Base-by-base conservation (phyloP, 2,888 invertebrate genomes). In the Drepana falcataria region DNA sequence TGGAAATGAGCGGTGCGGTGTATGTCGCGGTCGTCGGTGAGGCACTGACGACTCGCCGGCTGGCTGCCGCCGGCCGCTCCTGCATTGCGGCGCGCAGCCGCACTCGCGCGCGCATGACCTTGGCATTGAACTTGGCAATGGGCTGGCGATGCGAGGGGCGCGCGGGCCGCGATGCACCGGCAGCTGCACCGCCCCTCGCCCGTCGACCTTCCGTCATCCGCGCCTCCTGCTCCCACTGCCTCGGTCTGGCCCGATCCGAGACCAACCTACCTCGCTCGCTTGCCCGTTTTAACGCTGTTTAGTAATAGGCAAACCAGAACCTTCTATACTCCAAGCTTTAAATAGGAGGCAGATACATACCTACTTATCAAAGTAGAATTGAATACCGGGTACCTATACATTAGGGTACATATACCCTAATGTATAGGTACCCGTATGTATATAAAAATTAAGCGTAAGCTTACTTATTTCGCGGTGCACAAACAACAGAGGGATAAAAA, bases 61-160 rank as follows among this genome's bases (percentile, higher is more conserved):
- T 75, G 80, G 73, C 73, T 73, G 80, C 74, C 83, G 83, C 83
- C 87, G 83, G 81, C 79, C 85, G 87, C 87, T 91, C 92, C 93
- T 93, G 93, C 93, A 93, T 87, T 93, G 93, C 93, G 92, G 92
- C 91, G 92, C 93, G 93, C 92, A 93, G 91, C 86, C 92, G 92
- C 91, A 92, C 87, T 92, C 86, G 84, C 85, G 90, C 92, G 92
- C 92, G 89, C 91, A 92, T 93, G 94, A 93, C 95, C 95, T 95
- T 95, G 95, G 94, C 94, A 95, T 93, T 95, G 95, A 95, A 94
- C 94, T 94, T 94, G 94, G 93, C 93, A 93, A 88, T 90, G 91
- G 88, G 87, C 84, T 83, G 87, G 81, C 79, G 83, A 78, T 84
- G 77, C 72, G 65, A 63, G 74, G 64, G 71, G 68, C 61, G 59